Base-by-base conservation (phyloP, 2,797 vertebrate genomes). In the Hoplostethus mediterraneus region DNA sequence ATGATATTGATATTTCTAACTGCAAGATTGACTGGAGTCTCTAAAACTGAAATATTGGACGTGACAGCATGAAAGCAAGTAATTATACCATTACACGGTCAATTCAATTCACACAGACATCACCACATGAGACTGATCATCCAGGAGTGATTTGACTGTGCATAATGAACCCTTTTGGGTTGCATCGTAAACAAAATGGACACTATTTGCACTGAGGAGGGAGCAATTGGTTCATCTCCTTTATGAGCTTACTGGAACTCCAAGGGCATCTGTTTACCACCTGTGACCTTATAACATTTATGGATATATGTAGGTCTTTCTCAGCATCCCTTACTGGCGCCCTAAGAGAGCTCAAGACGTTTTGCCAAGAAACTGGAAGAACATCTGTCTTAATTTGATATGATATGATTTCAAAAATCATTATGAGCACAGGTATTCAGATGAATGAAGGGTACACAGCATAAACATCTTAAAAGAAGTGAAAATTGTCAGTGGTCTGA, bases 11-110 rank as follows among this genome's bases (percentile, higher is more conserved):
- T 30, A 17, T 71, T 80, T 82, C 64, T 59, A 70, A 56, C 70
- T 28, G 14, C 33, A 5, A 30, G 56, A 51, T 56, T 17, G 6
- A 40, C 16, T 17, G 53, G 59, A 67, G 65, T 65, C 53, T 60
- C 21, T 21, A 21, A 52, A 78, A 58, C 47, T 93, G 90, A 92
- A 73, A 66, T 90, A 94, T 92, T 91, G 81, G 71, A 91, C 63
- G 69, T 92, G 94, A 92, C 91, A 90, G 90, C 75, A 74, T 83
- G 87, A 87, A 79, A 82, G 68, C 70, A 71, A 57, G 79, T 80
- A 88, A 92, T 94, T 88, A 93, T 12, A 67, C 58, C 45, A 89
- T 93, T 89, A 91, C 69, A 85, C 31, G 54, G 67, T 76, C 79
- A 84, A 77, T 92, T 92, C 74, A 82, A 65, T 88, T 77, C 68